A percentile compares a stretch with the other conserved stretches of the same genome.
phyloP scores from a whole-genome alignment of 2,797 vertebrate species.

The Rachycentron canadum region DNA sequence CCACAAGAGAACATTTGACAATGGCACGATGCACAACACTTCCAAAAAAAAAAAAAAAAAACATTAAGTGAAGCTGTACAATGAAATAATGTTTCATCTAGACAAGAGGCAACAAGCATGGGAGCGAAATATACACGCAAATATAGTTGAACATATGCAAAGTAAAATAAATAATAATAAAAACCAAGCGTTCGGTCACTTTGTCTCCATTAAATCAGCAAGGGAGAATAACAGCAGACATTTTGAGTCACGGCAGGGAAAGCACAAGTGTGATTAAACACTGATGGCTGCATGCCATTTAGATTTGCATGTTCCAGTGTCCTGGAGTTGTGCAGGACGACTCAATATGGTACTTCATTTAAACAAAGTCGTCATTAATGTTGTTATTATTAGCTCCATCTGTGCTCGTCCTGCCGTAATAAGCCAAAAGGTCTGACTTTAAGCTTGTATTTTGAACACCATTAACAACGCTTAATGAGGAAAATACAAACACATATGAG shows the following conservation, averaged over 20 bases:
- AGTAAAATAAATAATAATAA: background rate
- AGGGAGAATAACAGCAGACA: background rate
- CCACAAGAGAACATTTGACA: too few species aligned
- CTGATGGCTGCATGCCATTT: conserved; percentile 9
- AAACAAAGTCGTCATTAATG: background rate
- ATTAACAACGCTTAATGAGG: background rate
- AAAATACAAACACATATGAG: background rate
- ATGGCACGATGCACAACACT: too few species aligned
- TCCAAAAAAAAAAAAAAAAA: too few species aligned
- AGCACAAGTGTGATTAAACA: background rate
- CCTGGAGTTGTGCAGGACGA: background rate
- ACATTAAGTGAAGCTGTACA: too few species aligned
- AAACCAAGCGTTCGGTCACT: background rate
- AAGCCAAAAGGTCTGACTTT: background rate
- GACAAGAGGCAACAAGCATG: background rate
- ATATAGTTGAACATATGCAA: background rate
- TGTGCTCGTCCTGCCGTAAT: background rate
- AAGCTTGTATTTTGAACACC: background rate
- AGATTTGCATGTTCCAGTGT: background rate
- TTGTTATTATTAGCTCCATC: background rate
- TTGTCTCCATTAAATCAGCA: background rate
- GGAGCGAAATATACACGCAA: too few species aligned
- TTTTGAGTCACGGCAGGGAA: background rate
- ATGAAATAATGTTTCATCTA: too few species aligned
- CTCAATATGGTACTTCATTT: background rate